These are phyloP conservation scores for Benitochromis conjunctus DNA, from an alignment of 2,113 vertebrate genomes.

Conservation along the genomic window DNA sequence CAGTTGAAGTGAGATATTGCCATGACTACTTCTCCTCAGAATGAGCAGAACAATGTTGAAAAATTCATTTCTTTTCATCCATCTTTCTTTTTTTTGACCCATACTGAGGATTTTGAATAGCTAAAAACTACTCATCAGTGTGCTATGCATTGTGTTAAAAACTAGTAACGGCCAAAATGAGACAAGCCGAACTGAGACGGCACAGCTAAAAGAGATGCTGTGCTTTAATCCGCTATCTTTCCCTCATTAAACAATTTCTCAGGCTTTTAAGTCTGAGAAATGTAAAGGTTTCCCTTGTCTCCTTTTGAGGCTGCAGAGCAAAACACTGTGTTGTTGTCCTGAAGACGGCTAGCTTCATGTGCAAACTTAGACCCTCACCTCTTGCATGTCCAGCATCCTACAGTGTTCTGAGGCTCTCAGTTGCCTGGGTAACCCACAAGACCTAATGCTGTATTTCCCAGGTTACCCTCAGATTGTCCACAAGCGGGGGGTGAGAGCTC, in stretches of 20 bases:
- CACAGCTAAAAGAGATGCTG: not conserved
- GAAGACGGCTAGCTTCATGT: not conserved
- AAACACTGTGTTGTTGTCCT: slow-evolving; percentile 50
- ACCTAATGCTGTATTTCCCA: slow-evolving; percentile 82
- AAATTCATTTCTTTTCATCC: not conserved
- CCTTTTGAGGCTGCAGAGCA: not conserved
- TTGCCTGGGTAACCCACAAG: slow-evolving; percentile 46
- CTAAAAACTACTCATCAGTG: not conserved
- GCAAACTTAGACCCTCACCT: not conserved
- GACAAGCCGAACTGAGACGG: not conserved
- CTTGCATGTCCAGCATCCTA: slow-evolving; percentile 16
- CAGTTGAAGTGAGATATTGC: not conserved
- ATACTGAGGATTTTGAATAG: not conserved
- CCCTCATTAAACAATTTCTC: not conserved
- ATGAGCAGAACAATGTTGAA: not conserved
- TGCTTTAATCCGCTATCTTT: not conserved
- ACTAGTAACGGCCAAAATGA: not conserved
- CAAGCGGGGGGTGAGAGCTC: slow-evolving; percentile 87
- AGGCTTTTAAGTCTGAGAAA: not conserved
- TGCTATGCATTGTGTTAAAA: not conserved
- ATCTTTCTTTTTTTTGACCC: not conserved
- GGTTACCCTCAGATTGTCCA: slow-evolving; percentile 85
- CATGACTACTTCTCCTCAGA: not conserved
- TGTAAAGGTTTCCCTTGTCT: not conserved
- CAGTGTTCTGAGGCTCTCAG: slow-evolving; percentile 9